A percentile compares a stretch with the other conserved stretches of the same genome.
phyloP scores from a whole-genome alignment of 2,888 invertebrate species.

The Trichogramma evanescens region DNA sequence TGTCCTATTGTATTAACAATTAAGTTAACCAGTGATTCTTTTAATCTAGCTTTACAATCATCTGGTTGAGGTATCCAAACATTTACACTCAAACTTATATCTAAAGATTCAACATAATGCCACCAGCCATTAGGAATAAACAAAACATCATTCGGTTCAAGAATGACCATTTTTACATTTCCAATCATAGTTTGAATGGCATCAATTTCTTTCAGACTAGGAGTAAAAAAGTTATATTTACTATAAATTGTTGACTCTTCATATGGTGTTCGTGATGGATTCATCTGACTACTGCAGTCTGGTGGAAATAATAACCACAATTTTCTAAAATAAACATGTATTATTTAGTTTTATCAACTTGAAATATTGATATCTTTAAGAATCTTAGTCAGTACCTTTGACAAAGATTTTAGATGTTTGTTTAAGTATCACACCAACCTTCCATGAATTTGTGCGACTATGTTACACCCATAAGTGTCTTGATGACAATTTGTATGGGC shows the following conservation, averaged over 20 bases:
- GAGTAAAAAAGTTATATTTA: constrained; percentile 70
- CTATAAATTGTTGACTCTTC: constrained; percentile 95
- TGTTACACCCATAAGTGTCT: constrained; percentile 90
- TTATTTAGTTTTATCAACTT: constrained; percentile 11
- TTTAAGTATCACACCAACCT: constrained; percentile 53
- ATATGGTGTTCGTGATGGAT: constrained; percentile 82
- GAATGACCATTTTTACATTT: constrained; percentile 54
- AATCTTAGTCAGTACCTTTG: not conserved
- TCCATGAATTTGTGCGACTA: constrained; percentile 83
- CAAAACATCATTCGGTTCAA: constrained; percentile 80
- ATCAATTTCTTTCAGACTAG: constrained; percentile 51
- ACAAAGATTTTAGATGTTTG: not conserved
- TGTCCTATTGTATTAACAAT: constrained; percentile 34
- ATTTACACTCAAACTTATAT: constrained; percentile 60
- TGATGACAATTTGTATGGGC: constrained; percentile 91
- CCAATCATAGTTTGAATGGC: constrained; percentile 46
- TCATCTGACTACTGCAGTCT: constrained; percentile 56
- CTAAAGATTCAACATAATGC: constrained; percentile 81
- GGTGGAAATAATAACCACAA: constrained; percentile 89
- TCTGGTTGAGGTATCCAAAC: constrained; percentile 68
- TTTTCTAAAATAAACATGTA: constrained; percentile 57
- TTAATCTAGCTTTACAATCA: constrained; percentile 36
- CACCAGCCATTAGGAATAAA: constrained; percentile 91
- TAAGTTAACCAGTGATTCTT: constrained; percentile 41
- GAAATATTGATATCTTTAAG: constrained; percentile 2